Evolutionary conservation across 2,888 invertebrate species (phyloP).

Genomic region (Apotomis capreana): DNA sequence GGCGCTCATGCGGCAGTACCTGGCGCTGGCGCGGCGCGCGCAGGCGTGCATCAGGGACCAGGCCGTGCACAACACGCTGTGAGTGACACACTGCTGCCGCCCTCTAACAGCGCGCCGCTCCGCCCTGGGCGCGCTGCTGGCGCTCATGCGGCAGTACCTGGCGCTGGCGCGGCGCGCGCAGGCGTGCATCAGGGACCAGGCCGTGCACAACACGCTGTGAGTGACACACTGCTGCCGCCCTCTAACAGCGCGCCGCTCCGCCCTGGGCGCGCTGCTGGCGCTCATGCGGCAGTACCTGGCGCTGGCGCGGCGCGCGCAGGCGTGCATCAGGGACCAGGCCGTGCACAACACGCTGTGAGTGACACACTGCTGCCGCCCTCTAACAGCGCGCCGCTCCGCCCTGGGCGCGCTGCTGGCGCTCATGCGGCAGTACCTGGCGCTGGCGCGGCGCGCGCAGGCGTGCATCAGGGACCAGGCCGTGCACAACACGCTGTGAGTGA

Average conservation of each 20-base stretch:
- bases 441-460: conserved; percentile 70
- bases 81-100: too few relatives aligned
- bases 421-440: conserved; percentile 68
- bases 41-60: too few relatives aligned
- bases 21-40: too few relatives aligned
- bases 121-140: conserved; percentile 55
- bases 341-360: conserved; percentile 70
- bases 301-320: conserved; percentile 68
- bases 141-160: conserved; percentile 65
- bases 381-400: too few relatives aligned
- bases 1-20: too few relatives aligned
- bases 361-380: conserved; percentile 10
- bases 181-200: conserved; percentile 72
- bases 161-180: conserved; percentile 68
- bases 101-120: neutral
- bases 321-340: conserved; percentile 70
- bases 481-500: conserved; percentile 66
- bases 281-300: conserved; percentile 67
- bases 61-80: too few relatives aligned
- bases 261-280: conserved; percentile 49
- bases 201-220: conserved; percentile 67
- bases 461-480: conserved; percentile 71
- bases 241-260: too few relatives aligned
- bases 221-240: conserved; percentile 46
- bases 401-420: conserved; percentile 50